Base-by-base conservation (phyloP, 2,888 invertebrate genomes). In the Bimastos eiseni region DNA sequence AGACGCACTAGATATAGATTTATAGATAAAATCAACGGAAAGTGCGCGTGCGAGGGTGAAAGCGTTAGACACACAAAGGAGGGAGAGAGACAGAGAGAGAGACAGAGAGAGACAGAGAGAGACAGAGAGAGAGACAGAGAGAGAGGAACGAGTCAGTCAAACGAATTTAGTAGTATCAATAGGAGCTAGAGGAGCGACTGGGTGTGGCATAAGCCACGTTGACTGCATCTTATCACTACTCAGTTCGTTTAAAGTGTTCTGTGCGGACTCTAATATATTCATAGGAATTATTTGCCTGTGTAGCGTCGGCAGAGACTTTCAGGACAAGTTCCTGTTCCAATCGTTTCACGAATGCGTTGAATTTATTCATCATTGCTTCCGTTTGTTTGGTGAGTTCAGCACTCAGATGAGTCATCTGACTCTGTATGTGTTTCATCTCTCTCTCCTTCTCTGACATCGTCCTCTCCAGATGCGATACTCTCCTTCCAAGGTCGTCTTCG, bases 351-450 rank as follows among this genome's bases (percentile, higher is more conserved):
- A 70, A 70, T n/a, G 4, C 1, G n/a, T 70, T 70, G 70, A 70
- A n/a, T 30, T 30, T 70, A 13, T 70, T 70, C 70, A 70, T 70
- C 70, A 70, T n/a, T 30, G 0, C n/a, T 5, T 70, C 70, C 70
- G n/a, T 70, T n/a, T 70, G 70, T 0, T 11, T 70, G n/a, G 11
- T 70, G 70, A 70, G 30, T 0, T 70, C 70, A n/a, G 70, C n/a
- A n/a, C 70, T 70, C 70, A 70, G 70, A 70, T 70, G 30, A 30
- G 70, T 86, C 86, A 86, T 86, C 36, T 86, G 86, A 21, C 36
- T 86, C 86, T 86, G 34, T 36, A 86, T 15, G 24, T 86, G 34
- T 24, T 5, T 24, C 37, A 86, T 86, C 36, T 86, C 86, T 86
- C 36, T 37, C 34, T 86, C 19, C 86, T 86, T 86, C 21, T 86